Evolutionary conservation across 2,888 invertebrate species (phyloP).

Genomic region (Monoplex corrugatus): DNA sequence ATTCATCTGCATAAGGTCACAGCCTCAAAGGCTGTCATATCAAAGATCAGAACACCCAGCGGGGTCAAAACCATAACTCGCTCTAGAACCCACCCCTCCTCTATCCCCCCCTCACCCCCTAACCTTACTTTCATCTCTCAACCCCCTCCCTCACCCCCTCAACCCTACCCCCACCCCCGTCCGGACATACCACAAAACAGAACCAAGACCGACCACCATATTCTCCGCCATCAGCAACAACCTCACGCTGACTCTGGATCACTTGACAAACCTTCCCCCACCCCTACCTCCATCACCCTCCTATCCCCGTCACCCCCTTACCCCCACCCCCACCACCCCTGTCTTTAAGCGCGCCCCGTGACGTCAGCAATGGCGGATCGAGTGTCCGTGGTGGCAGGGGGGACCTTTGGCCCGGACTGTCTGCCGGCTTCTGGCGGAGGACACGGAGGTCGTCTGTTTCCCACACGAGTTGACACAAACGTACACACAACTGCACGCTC

Average conservation of each 20-base stretch:
- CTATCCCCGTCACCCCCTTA: not conserved
- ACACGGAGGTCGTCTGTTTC: constrained; percentile 45
- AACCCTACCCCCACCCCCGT: not conserved
- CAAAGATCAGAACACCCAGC: not conserved
- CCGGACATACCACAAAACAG: no score
- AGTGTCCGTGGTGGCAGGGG: not conserved
- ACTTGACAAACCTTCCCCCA: not conserved
- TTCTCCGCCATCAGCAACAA: not conserved
- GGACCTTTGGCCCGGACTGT: not conserved
- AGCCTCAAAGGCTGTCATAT: constrained; percentile 39
- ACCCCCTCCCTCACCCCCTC: not conserved
- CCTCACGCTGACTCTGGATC: not conserved
- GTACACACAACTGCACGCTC: constrained; percentile 45
- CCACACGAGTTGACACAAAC: constrained; percentile 45
- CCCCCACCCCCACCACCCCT: not conserved
- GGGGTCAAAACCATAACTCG: not conserved
- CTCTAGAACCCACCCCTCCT: not conserved
- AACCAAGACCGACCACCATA: not conserved
- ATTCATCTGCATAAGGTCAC: constrained; percentile 14
- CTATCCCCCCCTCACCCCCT: not conserved
- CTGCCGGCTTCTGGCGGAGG: not conserved
- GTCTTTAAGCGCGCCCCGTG: not conserved
- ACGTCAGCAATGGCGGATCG: not conserved
- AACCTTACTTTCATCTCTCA: not conserved
- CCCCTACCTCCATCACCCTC: not conserved